Evolutionary conservation across 2,797 vertebrate genomes (phyloP).

Genomic region (Ispidina lecontei): DNA sequence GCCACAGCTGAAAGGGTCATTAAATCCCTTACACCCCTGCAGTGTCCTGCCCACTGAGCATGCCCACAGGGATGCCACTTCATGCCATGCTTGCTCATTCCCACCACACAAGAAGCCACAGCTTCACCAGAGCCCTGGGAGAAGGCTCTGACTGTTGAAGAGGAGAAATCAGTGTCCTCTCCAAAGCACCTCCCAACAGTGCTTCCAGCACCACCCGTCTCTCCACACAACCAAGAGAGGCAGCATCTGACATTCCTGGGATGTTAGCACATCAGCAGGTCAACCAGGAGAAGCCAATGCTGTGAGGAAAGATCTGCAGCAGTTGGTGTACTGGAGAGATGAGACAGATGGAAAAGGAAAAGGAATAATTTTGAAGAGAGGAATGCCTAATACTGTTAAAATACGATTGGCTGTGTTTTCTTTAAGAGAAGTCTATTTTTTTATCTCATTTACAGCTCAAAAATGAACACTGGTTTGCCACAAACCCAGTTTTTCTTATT

Average conservation of each 20-base stretch:
- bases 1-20: not conserved
- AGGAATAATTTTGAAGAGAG: not conserved
- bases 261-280: not conserved
- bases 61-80: not conserved
- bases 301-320: not conserved
- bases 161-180: not conserved
- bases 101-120: not conserved
- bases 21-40: fast-evolving
- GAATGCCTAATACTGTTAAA: not conserved
- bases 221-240: not conserved
- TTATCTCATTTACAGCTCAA: not conserved
- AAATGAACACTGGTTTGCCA: not conserved
- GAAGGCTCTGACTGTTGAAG: not conserved
- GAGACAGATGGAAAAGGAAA: not conserved
- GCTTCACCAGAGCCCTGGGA: not conserved
- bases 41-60: not conserved
- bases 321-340: not conserved
- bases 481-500: not conserved
- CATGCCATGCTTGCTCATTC: not conserved
- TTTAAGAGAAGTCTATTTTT: not conserved
- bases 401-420: not conserved
- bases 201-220: not conserved
- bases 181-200: not conserved
- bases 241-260: not conserved
- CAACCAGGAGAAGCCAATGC: not conserved